phyloP scores from a whole-genome alignment of 2,113 vertebrate genomes.

The Oophaga pumilio region DNA sequence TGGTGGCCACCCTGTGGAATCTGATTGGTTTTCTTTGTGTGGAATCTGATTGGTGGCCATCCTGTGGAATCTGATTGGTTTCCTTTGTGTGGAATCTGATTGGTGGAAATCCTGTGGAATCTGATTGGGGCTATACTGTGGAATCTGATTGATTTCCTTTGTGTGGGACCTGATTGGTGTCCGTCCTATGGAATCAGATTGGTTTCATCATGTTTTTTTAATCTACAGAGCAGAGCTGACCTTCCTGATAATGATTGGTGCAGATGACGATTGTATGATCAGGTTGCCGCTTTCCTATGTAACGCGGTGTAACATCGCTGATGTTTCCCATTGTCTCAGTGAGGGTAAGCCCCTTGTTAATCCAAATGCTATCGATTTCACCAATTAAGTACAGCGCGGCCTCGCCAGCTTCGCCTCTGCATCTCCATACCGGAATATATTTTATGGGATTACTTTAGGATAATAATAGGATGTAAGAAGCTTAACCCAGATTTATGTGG shows the following conservation, averaged over 20 bases:
- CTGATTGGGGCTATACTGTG: background rate
- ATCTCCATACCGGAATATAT: background rate
- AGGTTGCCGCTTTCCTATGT: background rate
- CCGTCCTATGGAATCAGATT: no score
- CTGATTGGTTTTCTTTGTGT: background rate
- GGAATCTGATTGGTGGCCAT: background rate
- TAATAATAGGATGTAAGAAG: conserved; percentile 21
- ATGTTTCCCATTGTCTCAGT: background rate
- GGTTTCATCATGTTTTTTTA: no score
- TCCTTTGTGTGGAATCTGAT: background rate
- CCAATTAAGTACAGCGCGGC: background rate
- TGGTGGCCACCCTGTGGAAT: background rate
- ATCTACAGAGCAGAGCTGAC: background rate
- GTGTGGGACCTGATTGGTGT: background rate
- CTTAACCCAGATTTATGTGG: conserved; percentile 25
- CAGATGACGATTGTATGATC: no score
- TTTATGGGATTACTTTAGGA: conserved; percentile 26
- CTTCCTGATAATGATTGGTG: background rate
- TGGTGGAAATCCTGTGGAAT: background rate
- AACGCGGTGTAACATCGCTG: background rate
- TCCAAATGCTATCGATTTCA: conserved; percentile 3
- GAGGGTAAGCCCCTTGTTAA: background rate
- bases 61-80: background rate
- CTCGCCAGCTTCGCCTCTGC: background rate
- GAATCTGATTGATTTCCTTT: background rate